These are phyloP conservation scores for Grus americana DNA, from an alignment of 2,113 vertebrate genomes.

Conservation along the genomic window DNA sequence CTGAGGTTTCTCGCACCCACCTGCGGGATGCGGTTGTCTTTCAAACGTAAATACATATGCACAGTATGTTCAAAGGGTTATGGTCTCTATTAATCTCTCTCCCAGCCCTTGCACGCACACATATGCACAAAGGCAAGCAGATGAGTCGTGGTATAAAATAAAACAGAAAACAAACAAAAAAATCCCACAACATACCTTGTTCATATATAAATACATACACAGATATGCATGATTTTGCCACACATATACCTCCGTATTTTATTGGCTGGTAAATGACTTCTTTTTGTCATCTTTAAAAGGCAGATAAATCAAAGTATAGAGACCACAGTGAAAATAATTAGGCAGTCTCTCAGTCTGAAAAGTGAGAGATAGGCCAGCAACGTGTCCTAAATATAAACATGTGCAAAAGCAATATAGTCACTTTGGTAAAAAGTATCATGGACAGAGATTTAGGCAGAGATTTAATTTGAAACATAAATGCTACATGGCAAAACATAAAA, in stretches of 20 bases:
- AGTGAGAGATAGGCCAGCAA: background rate
- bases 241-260: background rate
- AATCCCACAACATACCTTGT: background rate
- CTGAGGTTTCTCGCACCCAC: background rate
- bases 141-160: background rate
- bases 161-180: background rate
- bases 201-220: background rate
- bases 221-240: background rate
- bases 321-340: background rate
- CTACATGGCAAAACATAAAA: background rate
- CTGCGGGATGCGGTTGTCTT: accelerated
- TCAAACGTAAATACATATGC: background rate
- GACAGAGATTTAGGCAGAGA: background rate
- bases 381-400: background rate
- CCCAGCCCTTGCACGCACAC: background rate
- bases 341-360: background rate
- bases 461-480: background rate
- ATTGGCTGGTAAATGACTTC: background rate
- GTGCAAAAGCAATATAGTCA: background rate
- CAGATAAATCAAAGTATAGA: background rate
- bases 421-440: background rate
- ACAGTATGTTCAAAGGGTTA: background rate
- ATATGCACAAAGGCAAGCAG: background rate
- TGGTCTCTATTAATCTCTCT: background rate
- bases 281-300: background rate